These are phyloP conservation scores for Neocrepidodera transversa DNA, from an alignment of 2,888 invertebrate genomes.

Conservation along the genomic window DNA sequence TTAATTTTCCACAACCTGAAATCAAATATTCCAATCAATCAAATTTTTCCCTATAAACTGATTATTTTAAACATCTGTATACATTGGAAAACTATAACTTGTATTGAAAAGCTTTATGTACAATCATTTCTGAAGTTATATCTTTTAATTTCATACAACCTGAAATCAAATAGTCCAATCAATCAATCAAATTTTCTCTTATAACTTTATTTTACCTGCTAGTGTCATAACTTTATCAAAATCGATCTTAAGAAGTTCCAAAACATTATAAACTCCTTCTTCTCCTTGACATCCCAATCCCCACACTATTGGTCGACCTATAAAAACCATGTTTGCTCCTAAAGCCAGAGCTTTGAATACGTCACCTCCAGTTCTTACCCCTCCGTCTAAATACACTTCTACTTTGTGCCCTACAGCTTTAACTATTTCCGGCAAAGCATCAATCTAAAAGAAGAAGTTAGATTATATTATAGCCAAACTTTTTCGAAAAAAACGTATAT, in stretches of 20 bases:
- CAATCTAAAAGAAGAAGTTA: conserved; percentile 67
- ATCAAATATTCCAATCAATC: too few relatives aligned
- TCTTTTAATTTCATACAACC: too few relatives aligned
- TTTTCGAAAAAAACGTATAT: too few relatives aligned
- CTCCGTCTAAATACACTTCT: conserved; percentile 88
- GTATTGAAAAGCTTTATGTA: too few relatives aligned
- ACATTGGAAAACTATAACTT: too few relatives aligned
- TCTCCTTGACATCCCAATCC: conserved; percentile 81
- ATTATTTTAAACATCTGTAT: too few relatives aligned
- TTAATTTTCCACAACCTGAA: too few relatives aligned
- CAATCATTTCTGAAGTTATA: too few relatives aligned
- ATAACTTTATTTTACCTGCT: conserved; percentile 69
- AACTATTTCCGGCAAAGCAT: conserved; percentile 81
- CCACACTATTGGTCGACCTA: conserved; percentile 88
- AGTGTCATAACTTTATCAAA: conserved; percentile 78
- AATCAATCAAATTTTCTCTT: too few relatives aligned
- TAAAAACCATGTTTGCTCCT: conserved; percentile 89
- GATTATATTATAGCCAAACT: background rate
- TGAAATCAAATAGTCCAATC: too few relatives aligned
- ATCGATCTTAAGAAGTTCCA: conserved; percentile 77
- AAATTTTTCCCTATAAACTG: too few relatives aligned
- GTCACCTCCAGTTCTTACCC: conserved; percentile 83
- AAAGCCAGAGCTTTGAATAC: conserved; percentile 89
- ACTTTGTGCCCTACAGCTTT: conserved; percentile 74
- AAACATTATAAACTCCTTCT: conserved; percentile 75